Evolutionary conservation across 2,113 vertebrate genomes (phyloP), one percentile per base, ranked within the genome.

Genomic region (Brienomyrus longianalis): DNA sequence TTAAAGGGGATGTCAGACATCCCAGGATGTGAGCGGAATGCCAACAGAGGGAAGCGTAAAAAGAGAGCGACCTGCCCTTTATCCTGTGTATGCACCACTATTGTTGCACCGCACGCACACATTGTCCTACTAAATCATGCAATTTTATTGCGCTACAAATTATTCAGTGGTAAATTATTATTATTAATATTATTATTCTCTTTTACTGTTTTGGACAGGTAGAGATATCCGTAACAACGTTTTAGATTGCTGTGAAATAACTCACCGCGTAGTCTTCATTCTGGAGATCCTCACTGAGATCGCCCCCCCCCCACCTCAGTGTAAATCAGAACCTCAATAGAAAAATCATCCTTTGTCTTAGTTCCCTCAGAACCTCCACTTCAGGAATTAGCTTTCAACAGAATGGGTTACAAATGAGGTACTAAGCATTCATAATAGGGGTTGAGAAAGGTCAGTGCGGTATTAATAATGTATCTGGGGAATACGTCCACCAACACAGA

Each of bases 381-480:
- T 54, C 43, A 90, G 92, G 93, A 93, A 92, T 93, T 92, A 88
- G 90, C 93, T 92, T 92, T 90, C 93, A 91, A 91, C 93, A 91
- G 91, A 92, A 92, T 35, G 91, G 92, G 90, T 92, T 94, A 93
- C 93, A 95, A 95, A 95, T 95, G 94, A 95, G 93, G 92, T 93
- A 93, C 94, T 94, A 94, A 92, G 93, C 91, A 89, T 93, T 74
- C 91, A 91, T 96, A 94, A 95, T 94, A 93, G 92, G 89, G 92
- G 93, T 88, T 92, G 90, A 90, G 91, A 94, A 94, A 95, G 94
- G 94, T 95, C 94, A 94, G 17, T 89, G 90, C 91, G 92, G 94
- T 94, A 93, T 95, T 95, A 95, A 95, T 95, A 91, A 92, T 91
- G 59, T 48, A 90, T 88, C 93, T 31, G 90, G 94, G 94, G 95